These are phyloP conservation scores for Lycocerus yunnanus DNA, from an alignment of 2,888 invertebrate genomes.

Conservation along the genomic window DNA sequence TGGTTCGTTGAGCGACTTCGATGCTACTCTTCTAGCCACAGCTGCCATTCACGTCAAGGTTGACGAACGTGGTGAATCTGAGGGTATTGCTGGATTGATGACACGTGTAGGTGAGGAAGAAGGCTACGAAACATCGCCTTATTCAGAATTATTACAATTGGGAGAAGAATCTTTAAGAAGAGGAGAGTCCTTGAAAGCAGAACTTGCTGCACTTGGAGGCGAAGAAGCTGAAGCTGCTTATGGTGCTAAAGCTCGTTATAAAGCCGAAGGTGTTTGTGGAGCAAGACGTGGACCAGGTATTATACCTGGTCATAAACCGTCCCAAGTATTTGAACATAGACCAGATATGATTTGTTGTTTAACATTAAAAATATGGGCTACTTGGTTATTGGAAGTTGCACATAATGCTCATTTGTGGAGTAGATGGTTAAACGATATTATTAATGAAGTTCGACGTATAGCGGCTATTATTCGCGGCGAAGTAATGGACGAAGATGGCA, in stretches of 20 bases:
- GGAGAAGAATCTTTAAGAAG: neutral
- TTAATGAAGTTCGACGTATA: conserved; percentile 44
- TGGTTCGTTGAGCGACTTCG: neutral
- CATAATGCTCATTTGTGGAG: conserved; percentile 52
- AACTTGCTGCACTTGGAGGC: neutral
- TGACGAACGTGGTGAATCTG: neutral
- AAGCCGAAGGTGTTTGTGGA: neutral
- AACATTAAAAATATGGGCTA: conserved; percentile 50
- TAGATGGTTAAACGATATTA: conserved; percentile 47
- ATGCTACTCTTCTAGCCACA: neutral
- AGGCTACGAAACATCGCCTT: neutral
- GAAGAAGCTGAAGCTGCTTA: neutral
- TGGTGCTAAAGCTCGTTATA: too few species aligned
- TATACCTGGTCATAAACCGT: conserved; percentile 42
- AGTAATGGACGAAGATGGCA: conserved; percentile 31
- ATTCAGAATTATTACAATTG: neutral
- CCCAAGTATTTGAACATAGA: conserved; percentile 43
- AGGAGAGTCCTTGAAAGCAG: neutral
- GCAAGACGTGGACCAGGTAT: neutral
- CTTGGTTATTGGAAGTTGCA: conserved; percentile 50
- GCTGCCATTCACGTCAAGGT: neutral
- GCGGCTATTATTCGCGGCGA: conserved; percentile 41
- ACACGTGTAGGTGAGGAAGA: neutral
- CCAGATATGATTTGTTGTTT: conserved; percentile 49
- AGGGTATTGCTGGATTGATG: neutral